A percentile compares a stretch with the other conserved stretches of the same genome.
Evolutionary conservation across 1,140 invertebrate species (phyloP).

Genomic region (Acromyrmex charruanus): DNA sequence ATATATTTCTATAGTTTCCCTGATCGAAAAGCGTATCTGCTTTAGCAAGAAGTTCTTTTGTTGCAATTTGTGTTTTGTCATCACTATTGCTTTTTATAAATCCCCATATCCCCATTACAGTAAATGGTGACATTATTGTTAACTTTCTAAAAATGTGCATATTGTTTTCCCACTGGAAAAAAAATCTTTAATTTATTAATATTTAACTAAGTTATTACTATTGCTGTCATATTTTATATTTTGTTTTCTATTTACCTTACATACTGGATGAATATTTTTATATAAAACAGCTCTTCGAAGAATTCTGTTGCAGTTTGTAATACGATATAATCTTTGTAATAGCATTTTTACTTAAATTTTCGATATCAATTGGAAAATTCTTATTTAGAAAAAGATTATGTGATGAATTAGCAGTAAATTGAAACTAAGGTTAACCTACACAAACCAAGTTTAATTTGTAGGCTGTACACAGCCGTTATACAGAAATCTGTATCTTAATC

Average conservation of each 20-base stretch:
- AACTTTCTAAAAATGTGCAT: neutral
- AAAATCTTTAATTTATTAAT: slow-evolving; percentile 12
- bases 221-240: neutral
- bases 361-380: neutral
- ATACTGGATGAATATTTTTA: slow-evolving; percentile 7
- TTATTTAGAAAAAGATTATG: neutral
- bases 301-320: slow-evolving; percentile 13
- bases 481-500: neutral
- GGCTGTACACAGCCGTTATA: neutral
- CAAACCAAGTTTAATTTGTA: neutral
- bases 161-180: slow-evolving; percentile 3
- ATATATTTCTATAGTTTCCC: slow-evolving; percentile 81
- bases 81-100: slow-evolving; percentile 62
- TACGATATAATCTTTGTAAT: neutral
- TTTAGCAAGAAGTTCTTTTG: slow-evolving; percentile 81
- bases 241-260: slow-evolving; percentile 4
- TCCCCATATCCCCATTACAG: slow-evolving; percentile 72
- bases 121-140: slow-evolving; percentile 22
- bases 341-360: slow-evolving; percentile 33
- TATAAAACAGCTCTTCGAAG: slow-evolving; percentile 20
- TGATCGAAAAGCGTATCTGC: slow-evolving; percentile 84
- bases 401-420: neutral
- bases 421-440: neutral
- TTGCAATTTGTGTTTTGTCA: slow-evolving; percentile 70
- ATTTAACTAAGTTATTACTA: neutral